Conservation (phyloP, 1,140 invertebrate species). For the Rhysida immarginata region DNA sequence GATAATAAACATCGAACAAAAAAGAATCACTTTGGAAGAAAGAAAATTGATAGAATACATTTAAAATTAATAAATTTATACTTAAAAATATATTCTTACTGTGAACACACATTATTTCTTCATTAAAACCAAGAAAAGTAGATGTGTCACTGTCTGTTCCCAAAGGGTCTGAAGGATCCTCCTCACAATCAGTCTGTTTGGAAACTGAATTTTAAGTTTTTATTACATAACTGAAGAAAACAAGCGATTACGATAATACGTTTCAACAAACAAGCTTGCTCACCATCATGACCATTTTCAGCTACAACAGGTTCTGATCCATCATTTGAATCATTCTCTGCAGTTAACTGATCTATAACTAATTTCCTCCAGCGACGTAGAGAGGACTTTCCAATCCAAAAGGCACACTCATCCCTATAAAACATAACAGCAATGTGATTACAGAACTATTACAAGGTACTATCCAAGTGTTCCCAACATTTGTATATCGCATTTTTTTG, state of each 20-base stretch:
- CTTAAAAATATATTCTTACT: constrained; percentile 19
- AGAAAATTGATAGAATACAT: too few relatives aligned
- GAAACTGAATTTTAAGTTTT: too few relatives aligned
- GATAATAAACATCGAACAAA: too few relatives aligned
- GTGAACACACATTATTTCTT: constrained; percentile 40
- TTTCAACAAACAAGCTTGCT: neutral
- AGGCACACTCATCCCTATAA: constrained; percentile 17
- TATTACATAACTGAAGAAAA: neutral
- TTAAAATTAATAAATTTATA: constrained; percentile 6
- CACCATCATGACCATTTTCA: neutral
- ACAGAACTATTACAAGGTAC: too few relatives aligned
- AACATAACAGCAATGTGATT: too few relatives aligned
- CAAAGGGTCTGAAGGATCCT: too few relatives aligned
- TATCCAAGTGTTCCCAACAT: too few relatives aligned
- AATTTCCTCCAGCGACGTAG: constrained; percentile 28
- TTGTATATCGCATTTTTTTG: too few relatives aligned
- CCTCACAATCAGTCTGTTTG: too few relatives aligned
- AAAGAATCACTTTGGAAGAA: too few relatives aligned
- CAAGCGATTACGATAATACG: neutral
- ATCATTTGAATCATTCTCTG: constrained; percentile 1
- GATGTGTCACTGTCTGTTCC: too few relatives aligned
- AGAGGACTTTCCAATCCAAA: constrained; percentile 33
- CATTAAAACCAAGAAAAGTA: constrained; percentile 32
- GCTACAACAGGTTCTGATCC: constrained; percentile 3
- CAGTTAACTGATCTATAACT: constrained; percentile 16